Base-by-base conservation (phyloP, 1,140 invertebrate genomes). In the Scaptomyza montana region DNA sequence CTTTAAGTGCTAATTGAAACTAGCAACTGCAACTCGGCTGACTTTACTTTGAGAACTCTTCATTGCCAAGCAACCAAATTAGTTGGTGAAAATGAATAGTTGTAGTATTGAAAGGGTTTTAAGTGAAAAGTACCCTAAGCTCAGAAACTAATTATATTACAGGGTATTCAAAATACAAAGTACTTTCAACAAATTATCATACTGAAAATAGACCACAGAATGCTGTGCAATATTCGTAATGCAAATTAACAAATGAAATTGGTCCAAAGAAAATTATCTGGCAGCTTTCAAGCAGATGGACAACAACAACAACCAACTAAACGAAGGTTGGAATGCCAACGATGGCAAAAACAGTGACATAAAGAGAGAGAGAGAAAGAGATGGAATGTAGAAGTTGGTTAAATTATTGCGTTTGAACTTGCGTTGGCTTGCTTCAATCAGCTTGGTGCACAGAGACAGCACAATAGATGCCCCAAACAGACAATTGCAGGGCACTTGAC, bases 201-300 rank as follows among this genome's bases (percentile, higher is more conserved):
- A 49, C 69, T 51, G 47, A 65, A 73, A 87, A 86, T 78, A 81
- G 74, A 69, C 56, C 78, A 69, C 69, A 74, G 87, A 72, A 78
- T 82, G 72, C 68, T 63, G 33, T 56, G 59, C 61, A 63, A 69
- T 72, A 49, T 66, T 47, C 55, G 33, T 45, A 72, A 67, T 67
- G 63, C 69, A 71, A 82, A 82, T 86, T 86, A 86, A 78, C 78
- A 86, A 86, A 86, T 87, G 75, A 70, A 81, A 89, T 86, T 87
- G 79, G 60, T 66, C 45, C 68, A 73, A 46, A 36, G 60, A 69
- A 86, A 87, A 86, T 86, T 78, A 89, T 87, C 75, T 87, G 82
- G 74, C 81, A 76, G 68, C 77, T 77, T 64, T 41, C 36, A 64
- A 75, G 59, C 60, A 56, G 59, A 9, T 66, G 13, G 30, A 51